Evolutionary conservation across 2,797 vertebrate species (phyloP).

Genomic region (Diglossa cyanea): DNA sequence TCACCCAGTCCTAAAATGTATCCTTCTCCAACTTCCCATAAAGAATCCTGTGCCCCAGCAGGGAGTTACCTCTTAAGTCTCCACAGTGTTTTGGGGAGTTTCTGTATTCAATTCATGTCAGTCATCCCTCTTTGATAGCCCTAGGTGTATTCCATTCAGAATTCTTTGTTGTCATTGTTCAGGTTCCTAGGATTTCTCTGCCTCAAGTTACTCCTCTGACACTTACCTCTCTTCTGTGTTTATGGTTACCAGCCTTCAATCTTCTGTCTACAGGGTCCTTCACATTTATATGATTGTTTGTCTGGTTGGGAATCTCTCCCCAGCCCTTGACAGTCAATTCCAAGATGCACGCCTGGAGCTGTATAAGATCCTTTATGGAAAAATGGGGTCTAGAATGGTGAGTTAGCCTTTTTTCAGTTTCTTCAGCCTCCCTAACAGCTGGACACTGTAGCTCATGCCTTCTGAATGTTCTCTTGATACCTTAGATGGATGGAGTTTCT

Average conservation of each 20-base stretch:
- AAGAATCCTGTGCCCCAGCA: not conserved
- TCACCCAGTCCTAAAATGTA: not conserved
- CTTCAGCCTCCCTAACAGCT: not conserved
- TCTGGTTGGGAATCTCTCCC: constrained; percentile 71
- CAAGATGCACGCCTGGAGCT: constrained; percentile 66
- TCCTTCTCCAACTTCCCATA: not conserved
- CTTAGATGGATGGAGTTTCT: not conserved
- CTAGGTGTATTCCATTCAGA: not conserved
- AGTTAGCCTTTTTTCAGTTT: constrained; percentile 5
- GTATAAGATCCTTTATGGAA: constrained; percentile 57
- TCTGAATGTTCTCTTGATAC: not conserved
- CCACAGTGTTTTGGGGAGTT: not conserved
- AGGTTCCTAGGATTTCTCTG: not conserved
- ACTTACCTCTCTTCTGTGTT: not conserved
- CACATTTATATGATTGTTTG: constrained; percentile 76
- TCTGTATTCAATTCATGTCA: not conserved
- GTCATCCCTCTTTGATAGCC: not conserved
- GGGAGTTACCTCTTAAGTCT: not conserved
- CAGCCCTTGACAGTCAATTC: constrained; percentile 72
- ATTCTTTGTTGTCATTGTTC: not conserved
- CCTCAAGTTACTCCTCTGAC: not conserved
- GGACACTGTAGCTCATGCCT: not conserved
- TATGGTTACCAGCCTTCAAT: not conserved
- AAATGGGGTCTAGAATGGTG: constrained; percentile 48
- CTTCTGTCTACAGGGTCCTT: constrained; percentile 50